Evolutionary conservation across 2,797 vertebrate genomes (phyloP), one percentile per base, ranked within the genome.

Genomic region (Alauda arvensis): DNA sequence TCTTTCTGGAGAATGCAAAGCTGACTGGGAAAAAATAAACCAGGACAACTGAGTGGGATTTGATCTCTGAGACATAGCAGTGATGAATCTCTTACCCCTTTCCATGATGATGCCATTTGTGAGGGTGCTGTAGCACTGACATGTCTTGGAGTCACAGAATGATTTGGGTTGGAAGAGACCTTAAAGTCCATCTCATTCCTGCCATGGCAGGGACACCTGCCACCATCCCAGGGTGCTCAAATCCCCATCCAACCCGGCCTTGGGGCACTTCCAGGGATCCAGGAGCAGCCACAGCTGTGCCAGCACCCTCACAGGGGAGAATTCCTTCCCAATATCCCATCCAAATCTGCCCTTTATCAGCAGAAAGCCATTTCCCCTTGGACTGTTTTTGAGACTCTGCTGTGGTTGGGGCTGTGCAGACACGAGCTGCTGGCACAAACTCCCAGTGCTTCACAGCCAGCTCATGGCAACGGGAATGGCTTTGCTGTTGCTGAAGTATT

Each of bases 171-270:
- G n/a, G 31, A 48, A 43, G 11, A 1, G 14, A 39, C 24, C 11
- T 21, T 16, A 15, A 49, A 61, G 9, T 0, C 1, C 26, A 29
- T 13, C 55, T 12, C 9, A 5, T 13, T 3, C 16, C 23, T 37
- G 13, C 18, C 12, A 20, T 17, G 9, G 8, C 31, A 55, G 40
- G 18, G 48, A 72, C 55, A 48, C 5, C 9, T 74, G 1, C 48
- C 69, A 18, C 26, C 5, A 0, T 2, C 23, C 43, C 77, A 61
- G 23, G 4, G 0, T 43, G 13, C 55, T 68, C 48, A 53, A 1
- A 60, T 9, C 17, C 28, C 28, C 0, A 0, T 21, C 74, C 67
- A 80, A 0, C 42, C 76, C 18, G 34, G 19, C 68, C 48, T 74
- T 24, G 84, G 84, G 55, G 0, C 37, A 25, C 16, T 43, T 0